A percentile compares a stretch with the other conserved stretches of the same genome.
Conservation (phyloP, 2,797 vertebrate genomes). For the Lithobates sylvaticus region DNA sequence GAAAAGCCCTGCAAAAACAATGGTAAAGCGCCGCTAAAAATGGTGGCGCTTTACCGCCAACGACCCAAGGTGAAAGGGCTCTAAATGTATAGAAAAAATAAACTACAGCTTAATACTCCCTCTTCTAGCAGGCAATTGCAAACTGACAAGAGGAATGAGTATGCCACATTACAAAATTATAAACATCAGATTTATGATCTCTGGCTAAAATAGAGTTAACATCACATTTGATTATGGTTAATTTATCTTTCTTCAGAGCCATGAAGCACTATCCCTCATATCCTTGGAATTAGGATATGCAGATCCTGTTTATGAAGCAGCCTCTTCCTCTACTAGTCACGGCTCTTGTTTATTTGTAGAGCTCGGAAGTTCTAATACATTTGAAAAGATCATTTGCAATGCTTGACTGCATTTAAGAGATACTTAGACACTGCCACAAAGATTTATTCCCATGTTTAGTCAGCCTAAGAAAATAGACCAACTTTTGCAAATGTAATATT, state of each 20-base stretch:
- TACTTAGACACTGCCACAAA: constrained; percentile 54
- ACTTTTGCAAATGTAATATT: constrained; percentile 21
- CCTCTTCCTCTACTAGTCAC: constrained; percentile 22
- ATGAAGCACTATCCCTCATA: constrained; percentile 32
- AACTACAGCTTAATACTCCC: background rate
- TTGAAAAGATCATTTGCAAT: constrained; percentile 58
- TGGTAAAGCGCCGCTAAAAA: too few relatives aligned
- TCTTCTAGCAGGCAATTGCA: background rate
- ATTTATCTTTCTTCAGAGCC: constrained; percentile 35
- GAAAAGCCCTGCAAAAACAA: too few relatives aligned
- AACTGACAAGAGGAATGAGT: constrained; percentile 1
- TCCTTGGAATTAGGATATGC: constrained; percentile 40
- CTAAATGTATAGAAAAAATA: background rate
- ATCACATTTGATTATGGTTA: constrained; percentile 27
- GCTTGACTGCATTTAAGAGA: constrained; percentile 59
- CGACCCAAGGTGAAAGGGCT: too few relatives aligned
- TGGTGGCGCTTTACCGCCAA: too few relatives aligned
- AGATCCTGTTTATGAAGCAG: constrained; percentile 40
- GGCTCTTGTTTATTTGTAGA: constrained; percentile 44
- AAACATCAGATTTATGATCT: constrained; percentile 15
- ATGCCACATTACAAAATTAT: background rate
- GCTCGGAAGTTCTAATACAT: constrained; percentile 55
- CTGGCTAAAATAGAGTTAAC: constrained; percentile 31
- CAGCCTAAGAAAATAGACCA: constrained; percentile 51
- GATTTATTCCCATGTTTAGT: constrained; percentile 54